Conservation (phyloP, 2,797 vertebrate genomes). For the Hephaestus fuliginosus region DNA sequence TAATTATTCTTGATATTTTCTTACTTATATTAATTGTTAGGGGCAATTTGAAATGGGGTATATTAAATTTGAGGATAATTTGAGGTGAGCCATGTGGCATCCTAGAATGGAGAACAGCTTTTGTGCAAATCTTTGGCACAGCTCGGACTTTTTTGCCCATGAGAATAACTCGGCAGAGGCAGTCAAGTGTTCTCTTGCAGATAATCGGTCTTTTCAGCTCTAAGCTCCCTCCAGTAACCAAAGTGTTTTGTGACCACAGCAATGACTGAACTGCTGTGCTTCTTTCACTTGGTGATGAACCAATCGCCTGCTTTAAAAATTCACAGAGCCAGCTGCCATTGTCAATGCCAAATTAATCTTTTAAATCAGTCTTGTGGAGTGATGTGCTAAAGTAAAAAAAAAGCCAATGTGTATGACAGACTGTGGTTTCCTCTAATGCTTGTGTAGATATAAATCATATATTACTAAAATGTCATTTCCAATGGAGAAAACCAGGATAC, state of each 20-base stretch:
- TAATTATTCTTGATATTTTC: neutral
- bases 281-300: conserved; percentile 35
- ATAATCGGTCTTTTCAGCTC: conserved; percentile 54
- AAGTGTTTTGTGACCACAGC: conserved; percentile 48
- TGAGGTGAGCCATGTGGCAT: conserved; percentile 30
- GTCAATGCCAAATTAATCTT: conserved; percentile 24
- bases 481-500: neutral
- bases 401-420: neutral
- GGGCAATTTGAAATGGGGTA: neutral
- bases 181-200: conserved; percentile 52
- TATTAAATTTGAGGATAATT: conserved; percentile 10
- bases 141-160: conserved; percentile 21
- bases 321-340: conserved; percentile 13
- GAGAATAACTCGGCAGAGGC: conserved; percentile 48
- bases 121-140: conserved; percentile 54
- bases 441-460: neutral
- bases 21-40: neutral
- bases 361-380: conserved; percentile 1
- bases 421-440: neutral
- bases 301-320: neutral
- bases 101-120: conserved; percentile 36
- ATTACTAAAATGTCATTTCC: neutral
- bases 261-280: conserved; percentile 31
- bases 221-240: conserved; percentile 35
- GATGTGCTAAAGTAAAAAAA: neutral